A percentile compares a stretch with the other conserved stretches of the same genome.
Conservation (phyloP, 2,888 invertebrate species). For the Eulithis prunata region DNA sequence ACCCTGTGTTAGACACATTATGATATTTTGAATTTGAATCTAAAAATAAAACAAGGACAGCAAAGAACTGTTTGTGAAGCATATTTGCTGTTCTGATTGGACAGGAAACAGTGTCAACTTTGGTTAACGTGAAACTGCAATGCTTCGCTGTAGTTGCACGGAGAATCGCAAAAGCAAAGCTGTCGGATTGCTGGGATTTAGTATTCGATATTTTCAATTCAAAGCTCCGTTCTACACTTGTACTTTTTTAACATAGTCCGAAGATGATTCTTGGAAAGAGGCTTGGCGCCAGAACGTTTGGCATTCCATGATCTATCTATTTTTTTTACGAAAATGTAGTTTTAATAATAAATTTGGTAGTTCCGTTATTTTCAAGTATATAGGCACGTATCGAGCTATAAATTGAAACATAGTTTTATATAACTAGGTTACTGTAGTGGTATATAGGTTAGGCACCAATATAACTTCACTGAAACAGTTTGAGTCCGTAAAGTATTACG, state of each 20-base stretch:
- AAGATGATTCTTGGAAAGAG: neutral
- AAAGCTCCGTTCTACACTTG: neutral
- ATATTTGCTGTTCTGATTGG: constrained; percentile 43
- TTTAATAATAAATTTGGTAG: too few relatives aligned
- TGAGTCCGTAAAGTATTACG: constrained; percentile 2
- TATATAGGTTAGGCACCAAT: neutral
- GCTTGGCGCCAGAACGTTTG: neutral
- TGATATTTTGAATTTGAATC: constrained; percentile 5
- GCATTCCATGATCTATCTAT: neutral
- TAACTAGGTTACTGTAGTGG: neutral
- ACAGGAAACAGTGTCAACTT: constrained; percentile 42
- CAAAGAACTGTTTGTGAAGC: constrained; percentile 35
- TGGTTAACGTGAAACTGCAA: constrained; percentile 35
- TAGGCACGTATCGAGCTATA: too few relatives aligned
- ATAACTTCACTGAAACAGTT: constrained; percentile 6
- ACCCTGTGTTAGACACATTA: neutral
- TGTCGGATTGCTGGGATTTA: constrained; percentile 21
- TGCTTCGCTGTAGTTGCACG: constrained; percentile 29
- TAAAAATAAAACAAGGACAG: constrained; percentile 18
- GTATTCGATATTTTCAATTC: constrained; percentile 24
- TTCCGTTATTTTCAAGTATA: too few relatives aligned
- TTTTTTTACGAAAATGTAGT: too few relatives aligned
- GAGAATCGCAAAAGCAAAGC: constrained; percentile 29
- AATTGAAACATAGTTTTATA: too few relatives aligned
- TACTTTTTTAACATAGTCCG: too few relatives aligned